A percentile compares a stretch with the other conserved stretches of the same genome.
Evolutionary conservation across 2,797 vertebrate genomes (phyloP).

Genomic region (Protosalanx chinensis): DNA sequence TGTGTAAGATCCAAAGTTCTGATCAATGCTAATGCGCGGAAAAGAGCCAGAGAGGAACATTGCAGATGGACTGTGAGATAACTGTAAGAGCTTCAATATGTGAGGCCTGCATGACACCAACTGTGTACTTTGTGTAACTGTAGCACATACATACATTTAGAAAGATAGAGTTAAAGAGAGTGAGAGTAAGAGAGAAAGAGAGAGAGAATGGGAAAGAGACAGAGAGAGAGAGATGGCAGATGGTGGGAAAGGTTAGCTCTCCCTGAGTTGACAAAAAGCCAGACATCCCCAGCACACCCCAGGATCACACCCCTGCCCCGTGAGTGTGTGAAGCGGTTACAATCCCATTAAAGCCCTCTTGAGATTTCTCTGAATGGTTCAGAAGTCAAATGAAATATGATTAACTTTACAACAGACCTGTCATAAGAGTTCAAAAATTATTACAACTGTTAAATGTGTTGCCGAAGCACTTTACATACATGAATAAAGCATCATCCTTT

Average conservation of each 20-base stretch:
- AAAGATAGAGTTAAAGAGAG: not conserved
- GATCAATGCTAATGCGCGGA: constrained; percentile 34
- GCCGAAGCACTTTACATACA: too few relatives aligned
- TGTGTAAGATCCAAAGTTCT: constrained; percentile 33
- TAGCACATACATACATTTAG: too few relatives aligned
- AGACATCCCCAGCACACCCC: constrained; percentile 19
- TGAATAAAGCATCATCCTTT: too few relatives aligned
- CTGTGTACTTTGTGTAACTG: too few relatives aligned
- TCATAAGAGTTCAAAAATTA: not conserved
- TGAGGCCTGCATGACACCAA: not conserved
- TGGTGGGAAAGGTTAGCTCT: constrained; percentile 30
- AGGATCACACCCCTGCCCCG: constrained; percentile 9
- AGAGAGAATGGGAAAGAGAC: not conserved
- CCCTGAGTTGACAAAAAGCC: constrained; percentile 18
- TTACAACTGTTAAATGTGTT: not conserved
- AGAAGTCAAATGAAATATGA: not conserved
- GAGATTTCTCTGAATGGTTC: constrained; percentile 17
- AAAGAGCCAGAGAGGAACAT: constrained; percentile 6
- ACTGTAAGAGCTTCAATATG: not conserved
- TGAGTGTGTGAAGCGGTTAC: constrained; percentile 21
- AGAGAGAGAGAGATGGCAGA: constrained; percentile 18
- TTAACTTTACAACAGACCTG: not conserved
- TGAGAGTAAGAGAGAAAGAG: not conserved
- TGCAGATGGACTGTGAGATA: not conserved
- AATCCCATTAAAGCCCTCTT: constrained; percentile 3